A percentile compares a stretch with the other conserved stretches of the same genome.
These are phyloP conservation scores for Melanostigma gelatinosum DNA, from an alignment of 2,113 vertebrate genomes.

Conservation along the genomic window DNA sequence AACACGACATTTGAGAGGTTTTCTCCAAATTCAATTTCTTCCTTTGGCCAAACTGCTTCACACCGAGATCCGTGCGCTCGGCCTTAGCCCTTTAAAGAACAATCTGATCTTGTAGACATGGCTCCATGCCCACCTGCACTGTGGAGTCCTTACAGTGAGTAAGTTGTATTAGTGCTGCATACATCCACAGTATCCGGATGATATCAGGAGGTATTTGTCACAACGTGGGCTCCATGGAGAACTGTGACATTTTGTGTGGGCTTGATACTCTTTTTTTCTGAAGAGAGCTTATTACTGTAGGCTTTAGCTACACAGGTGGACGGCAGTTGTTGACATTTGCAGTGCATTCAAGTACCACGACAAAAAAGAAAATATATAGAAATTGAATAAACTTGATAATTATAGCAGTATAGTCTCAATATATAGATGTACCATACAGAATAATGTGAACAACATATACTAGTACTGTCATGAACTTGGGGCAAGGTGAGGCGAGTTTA, in stretches of 20 bases:
- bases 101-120: constrained; percentile 25
- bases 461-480: not conserved
- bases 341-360: not conserved
- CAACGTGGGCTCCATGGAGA: constrained; percentile 15
- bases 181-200: constrained; percentile 46
- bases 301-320: constrained; percentile 39
- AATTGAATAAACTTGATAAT: not conserved
- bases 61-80: constrained; percentile 1
- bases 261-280: constrained; percentile 34
- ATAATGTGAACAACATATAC: not conserved
- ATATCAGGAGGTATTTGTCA: constrained; percentile 54
- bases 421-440: not conserved
- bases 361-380: not conserved
- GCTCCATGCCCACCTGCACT: not conserved
- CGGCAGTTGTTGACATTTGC: not conserved
- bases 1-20: constrained; percentile 26
- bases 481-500: not conserved
- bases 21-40: constrained; percentile 32
- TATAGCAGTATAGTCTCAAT: not conserved
- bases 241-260: constrained; percentile 47
- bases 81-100: not conserved
- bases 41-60: constrained; percentile 5
- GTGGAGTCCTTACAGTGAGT: constrained; percentile 20
- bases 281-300: constrained; percentile 20
- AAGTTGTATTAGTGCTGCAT: constrained; percentile 31